Evolutionary conservation across 2,888 invertebrate species (phyloP), one percentile per base, ranked within the genome.

Genomic region (Drosophila greeni): DNA sequence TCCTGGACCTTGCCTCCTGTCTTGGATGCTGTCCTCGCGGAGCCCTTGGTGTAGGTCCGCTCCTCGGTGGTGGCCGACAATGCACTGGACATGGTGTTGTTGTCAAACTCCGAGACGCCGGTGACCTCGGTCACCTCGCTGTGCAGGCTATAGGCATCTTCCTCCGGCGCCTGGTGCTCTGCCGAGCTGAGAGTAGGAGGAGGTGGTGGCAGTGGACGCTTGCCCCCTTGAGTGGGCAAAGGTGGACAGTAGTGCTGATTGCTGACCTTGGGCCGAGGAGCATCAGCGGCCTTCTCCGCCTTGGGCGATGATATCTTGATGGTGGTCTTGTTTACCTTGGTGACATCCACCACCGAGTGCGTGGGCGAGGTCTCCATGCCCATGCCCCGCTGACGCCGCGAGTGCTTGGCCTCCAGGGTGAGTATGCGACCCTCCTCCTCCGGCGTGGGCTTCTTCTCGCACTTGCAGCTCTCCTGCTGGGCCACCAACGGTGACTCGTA

Each of bases 321-420:
- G 9, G 86, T 87, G 5, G 86, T 86, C 64, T 85, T 87, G 52
- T 84, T 86, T 2, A 58, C 52, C 33, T 64, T 67, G 3, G 67
- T 61, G 29, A 81, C 64, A 9, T 91, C 91, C 23, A 70, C 72
- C n/a, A 74, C 69, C 7, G 74, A 73, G 2, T 76, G 73, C 5
- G 82, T 73, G 20, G 86, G 83, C 11, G 85, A 76, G 73, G 87
- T 90, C 66, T 90, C 84, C 54, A 81, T 69, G 26, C 84, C 77
- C 2, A 56, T 51, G 2, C 20, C 29, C 1, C 95, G 90, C 86
- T 95, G 95, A 39, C 95, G 90, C 64, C 92, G 93, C 3, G 93
- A 92, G 82, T 95, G 95, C 66, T 94, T 91, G 12, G 92, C 91
- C 82, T 95, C 94, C 51, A 95, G 89, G 0, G 94, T 94, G 23